Base-by-base conservation (phyloP, 2,113 vertebrate species). In the Aptenodytes patagonicus region DNA sequence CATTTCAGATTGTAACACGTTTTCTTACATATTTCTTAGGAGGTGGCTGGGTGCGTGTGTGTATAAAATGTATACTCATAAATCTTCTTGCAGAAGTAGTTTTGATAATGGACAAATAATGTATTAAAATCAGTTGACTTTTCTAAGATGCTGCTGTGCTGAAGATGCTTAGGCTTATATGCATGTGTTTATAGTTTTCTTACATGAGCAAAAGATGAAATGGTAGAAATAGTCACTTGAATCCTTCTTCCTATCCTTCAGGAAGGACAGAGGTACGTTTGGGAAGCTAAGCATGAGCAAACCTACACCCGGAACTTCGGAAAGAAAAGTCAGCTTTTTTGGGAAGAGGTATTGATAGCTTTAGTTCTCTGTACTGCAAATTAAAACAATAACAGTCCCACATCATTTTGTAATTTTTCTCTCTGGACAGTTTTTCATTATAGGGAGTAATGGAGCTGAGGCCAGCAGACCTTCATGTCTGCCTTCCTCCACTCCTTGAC, bases 311-410 rank as follows among this genome's bases (percentile, higher is more conserved):
- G 98, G 93, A 76, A 98, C 97, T 32, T 99, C 98, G 19, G 99
- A 99, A 91, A 99, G 98, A 86, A 98, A 99, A 98, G 98, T 98
- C 87, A 99, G 99, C 95, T 98, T 99, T 89, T 99, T 99, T 97
- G 98, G 99, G 42, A 98, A 97, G 98, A 98, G 98, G 98, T 98
- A 97, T 93, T 77, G 55, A 31, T 21, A 29, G 8, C 9, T 57
- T 92, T 70, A 0, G 0, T 40, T 72, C 10, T 58, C 38, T 64
- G 20, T 24, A 24, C n/a, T 40, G 32, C 57, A 36, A 83, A 38
- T 57, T 34, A 40, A 77, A 82, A 61, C 7, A 36, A 4, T 60
- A 57, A 54, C 20, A 46, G 4, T 82, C 38, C 36, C 36, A 12
- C 3, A 2, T n/a, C 1, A 24, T 17, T 79, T 52, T 49, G 57